Conservation (phyloP, 2,888 invertebrate genomes). For the Linhomoeus sp. region DNA sequence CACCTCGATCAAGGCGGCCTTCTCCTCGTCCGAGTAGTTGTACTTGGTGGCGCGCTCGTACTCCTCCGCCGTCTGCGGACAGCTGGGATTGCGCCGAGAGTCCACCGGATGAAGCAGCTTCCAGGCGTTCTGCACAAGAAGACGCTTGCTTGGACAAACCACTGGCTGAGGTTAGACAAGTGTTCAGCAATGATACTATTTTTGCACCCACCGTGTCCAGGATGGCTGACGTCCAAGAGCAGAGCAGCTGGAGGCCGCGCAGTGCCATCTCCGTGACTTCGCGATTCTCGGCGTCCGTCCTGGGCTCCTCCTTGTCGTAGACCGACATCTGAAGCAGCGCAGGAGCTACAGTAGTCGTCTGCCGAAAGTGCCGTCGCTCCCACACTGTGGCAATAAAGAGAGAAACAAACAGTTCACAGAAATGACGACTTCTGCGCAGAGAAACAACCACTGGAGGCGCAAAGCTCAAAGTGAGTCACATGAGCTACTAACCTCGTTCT, state of each 20-base stretch:
- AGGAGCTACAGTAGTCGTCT: neutral
- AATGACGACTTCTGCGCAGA: neutral
- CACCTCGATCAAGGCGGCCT: slow-evolving; percentile 88
- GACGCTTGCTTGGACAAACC: neutral
- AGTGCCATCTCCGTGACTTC: slow-evolving; percentile 74
- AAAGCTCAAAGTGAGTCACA: neutral
- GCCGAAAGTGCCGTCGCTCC: neutral
- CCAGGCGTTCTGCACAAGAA: slow-evolving; percentile 54
- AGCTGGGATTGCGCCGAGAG: slow-evolving; percentile 79
- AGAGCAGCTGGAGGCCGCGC: slow-evolving; percentile 70
- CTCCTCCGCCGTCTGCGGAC: slow-evolving; percentile 87
- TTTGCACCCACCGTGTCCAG: slow-evolving; percentile 42
- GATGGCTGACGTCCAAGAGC: slow-evolving; percentile 88
- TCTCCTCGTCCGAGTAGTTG: slow-evolving; percentile 90
- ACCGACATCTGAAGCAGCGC: slow-evolving; percentile 11
- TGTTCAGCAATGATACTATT: no score
- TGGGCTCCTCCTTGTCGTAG: slow-evolving; percentile 43
- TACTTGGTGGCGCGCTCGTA: slow-evolving; percentile 92
- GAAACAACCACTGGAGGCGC: neutral
- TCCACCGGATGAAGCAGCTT: slow-evolving; percentile 93
- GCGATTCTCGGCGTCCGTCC: slow-evolving; percentile 72
- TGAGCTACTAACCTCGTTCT: slow-evolving; percentile 37
- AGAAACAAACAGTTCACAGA: neutral
- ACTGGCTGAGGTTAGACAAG: no score
- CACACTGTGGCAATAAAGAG: neutral